A percentile compares a stretch with the other conserved stretches of the same genome.
Conservation (phyloP, 1,140 invertebrate species). For the Planococcus citri region DNA sequence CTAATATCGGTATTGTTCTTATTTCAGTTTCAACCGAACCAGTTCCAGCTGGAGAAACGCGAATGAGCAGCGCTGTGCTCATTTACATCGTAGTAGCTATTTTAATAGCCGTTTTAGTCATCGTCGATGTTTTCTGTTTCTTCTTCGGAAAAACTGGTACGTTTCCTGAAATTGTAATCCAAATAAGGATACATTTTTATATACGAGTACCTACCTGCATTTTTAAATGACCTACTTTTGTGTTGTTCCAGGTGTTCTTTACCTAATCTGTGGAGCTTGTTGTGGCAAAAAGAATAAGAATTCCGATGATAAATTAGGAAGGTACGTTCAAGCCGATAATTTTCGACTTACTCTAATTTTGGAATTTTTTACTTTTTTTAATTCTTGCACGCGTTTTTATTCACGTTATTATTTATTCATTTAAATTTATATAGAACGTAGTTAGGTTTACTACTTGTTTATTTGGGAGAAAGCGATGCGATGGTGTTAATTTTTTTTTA, state of each 20-base stretch:
- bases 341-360: not conserved
- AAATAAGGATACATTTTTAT: not conserved
- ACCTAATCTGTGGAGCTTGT: conserved; percentile 51
- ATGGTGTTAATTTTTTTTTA: too few species aligned
- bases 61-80: conserved; percentile 55
- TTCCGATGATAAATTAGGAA: conserved; percentile 65
- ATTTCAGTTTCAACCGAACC: not conserved
- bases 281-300: conserved; percentile 46
- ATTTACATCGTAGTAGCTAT: conserved; percentile 62
- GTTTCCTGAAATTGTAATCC: conserved; percentile 17
- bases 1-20: not conserved
- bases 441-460: not conserved
- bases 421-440: too few species aligned
- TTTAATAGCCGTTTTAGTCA: conserved; percentile 56
- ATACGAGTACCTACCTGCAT: not conserved
- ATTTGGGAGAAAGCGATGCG: not conserved
- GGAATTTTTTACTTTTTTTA: not conserved
- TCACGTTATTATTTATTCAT: not conserved
- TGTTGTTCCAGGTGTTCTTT: conserved; percentile 47
- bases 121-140: conserved; percentile 63
- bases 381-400: not conserved
- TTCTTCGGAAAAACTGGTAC: conserved; percentile 46
- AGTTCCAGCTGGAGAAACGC: not conserved
- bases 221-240: not conserved
- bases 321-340: conserved; percentile 39